Base-by-base conservation (phyloP, 2,113 vertebrate genomes). In the Alligator mississippiensis region DNA sequence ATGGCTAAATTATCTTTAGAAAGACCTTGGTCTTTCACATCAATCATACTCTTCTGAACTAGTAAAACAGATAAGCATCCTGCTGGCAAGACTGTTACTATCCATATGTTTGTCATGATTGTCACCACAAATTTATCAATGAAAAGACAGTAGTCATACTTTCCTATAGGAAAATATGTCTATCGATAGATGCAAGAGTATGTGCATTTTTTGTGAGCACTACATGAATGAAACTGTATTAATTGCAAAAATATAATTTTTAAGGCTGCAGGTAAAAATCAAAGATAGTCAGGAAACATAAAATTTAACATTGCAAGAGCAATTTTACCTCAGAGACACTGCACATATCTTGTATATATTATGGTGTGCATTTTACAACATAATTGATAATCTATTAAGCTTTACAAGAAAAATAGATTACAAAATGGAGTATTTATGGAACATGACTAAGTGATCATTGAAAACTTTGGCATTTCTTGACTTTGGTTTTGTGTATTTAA, bases 1-100 rank as follows among this genome's bases (percentile, higher is more conserved):
- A 98, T 98, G 97, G 97, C 98, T 98, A 98, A 98, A 98, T 98
- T 98, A 98, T 98, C 98, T 97, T 98, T 97, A 97, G 95, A 97
- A 97, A 97, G 96, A 98, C 98, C 97, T 97, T 98, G 97, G 97
- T 97, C 97, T 98, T 97, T 97, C 92, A 62, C 98, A 98, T 98
- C 98, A 98, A 98, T 98, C 98, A 98, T 96, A 93, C 92, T 93
- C 94, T 95, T 95, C 96, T 97, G 96, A 98, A 98, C 97, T 98
- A 97, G 97, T 98, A 97, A 98, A 98, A 97, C 97, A 98, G 97
- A 98, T 96, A 97, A 98, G 97, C 96, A 96, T 97, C 96, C 97
- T 96, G 97, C 95, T 95, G 97, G 88, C 90, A 96, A 96, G 97
- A 97, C 95, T 98, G 93, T 93, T 97, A 96, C 97, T 98, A 93